Conservation (phyloP, 2,797 vertebrate species). For the Mallotus villosus region DNA sequence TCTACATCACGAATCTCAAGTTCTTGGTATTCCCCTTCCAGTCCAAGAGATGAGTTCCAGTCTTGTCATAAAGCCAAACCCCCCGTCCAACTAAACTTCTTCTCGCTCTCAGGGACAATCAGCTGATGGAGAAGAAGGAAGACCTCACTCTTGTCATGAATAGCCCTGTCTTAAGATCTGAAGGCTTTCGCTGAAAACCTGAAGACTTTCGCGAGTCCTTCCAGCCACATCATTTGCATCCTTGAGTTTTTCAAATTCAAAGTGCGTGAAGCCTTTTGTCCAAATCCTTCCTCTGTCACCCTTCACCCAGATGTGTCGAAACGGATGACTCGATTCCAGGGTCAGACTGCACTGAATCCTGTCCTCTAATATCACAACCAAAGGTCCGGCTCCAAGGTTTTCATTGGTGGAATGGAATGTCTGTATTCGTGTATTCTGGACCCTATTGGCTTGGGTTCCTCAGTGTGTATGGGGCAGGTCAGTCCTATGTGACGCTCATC, state of each 20-base stretch:
- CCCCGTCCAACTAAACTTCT: background rate
- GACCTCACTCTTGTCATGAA: too few relatives aligned
- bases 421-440: background rate
- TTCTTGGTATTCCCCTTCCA: background rate
- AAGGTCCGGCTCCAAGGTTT: background rate
- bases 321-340: too few relatives aligned
- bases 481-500: background rate
- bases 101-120: background rate
- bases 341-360: too few relatives aligned
- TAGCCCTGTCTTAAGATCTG: background rate
- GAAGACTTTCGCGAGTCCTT: background rate
- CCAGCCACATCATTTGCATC: background rate
- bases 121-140: too few relatives aligned
- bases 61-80: background rate
- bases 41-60: slow-evolving; percentile 3
- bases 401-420: background rate
- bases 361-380: background rate
- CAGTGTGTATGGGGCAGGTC: background rate
- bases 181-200: background rate
- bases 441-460: background rate
- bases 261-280: too few relatives aligned
- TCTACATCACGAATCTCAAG: slow-evolving; percentile 1
- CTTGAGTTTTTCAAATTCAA: too few relatives aligned
- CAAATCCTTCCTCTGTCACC: too few relatives aligned
- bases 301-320: too few relatives aligned